Evolutionary conservation across 2,113 vertebrate genomes (phyloP).

Genomic region (Trogon surrucura): DNA sequence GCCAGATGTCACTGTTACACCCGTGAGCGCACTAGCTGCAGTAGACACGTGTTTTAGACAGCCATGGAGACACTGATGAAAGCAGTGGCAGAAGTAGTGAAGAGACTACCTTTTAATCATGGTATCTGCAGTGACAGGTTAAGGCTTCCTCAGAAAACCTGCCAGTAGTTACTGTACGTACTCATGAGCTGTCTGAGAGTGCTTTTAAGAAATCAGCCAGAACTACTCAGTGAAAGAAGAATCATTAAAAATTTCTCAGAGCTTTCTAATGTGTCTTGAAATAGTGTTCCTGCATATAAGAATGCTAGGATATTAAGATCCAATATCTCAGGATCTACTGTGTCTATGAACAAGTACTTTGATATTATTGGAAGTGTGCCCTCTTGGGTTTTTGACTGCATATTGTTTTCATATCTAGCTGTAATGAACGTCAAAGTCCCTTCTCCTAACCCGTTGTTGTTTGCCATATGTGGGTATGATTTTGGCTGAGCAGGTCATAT

Average conservation of each 20-base stretch:
- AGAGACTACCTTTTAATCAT: background rate
- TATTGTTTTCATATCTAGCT: slow-evolving; percentile 38
- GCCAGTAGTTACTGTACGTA: background rate
- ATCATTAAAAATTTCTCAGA: slow-evolving; percentile 30
- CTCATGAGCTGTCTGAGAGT: background rate
- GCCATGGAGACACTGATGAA: background rate
- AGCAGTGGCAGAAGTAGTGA: background rate
- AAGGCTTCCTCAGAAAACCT: background rate
- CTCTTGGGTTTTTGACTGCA: slow-evolving; percentile 17
- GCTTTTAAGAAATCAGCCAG: slow-evolving; percentile 36
- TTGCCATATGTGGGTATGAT: slow-evolving; percentile 30
- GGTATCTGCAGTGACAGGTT: background rate
- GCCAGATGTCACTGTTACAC: background rate
- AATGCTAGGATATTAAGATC: slow-evolving; percentile 48
- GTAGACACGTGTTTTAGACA: background rate
- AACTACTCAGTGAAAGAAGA: slow-evolving; percentile 12
- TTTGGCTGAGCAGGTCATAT: background rate
- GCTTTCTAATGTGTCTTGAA: slow-evolving; percentile 35
- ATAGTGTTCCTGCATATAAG: background rate
- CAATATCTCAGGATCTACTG: slow-evolving; percentile 48
- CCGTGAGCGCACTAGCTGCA: background rate
- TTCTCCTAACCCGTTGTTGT: background rate
- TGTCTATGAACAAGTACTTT: slow-evolving; percentile 46
- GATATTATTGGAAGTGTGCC: slow-evolving; percentile 46
- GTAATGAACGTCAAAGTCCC: background rate